Evolutionary conservation across 2,888 invertebrate genomes (phyloP), one percentile per base, ranked within the genome.

Genomic region (Deroplatys truncata): DNA sequence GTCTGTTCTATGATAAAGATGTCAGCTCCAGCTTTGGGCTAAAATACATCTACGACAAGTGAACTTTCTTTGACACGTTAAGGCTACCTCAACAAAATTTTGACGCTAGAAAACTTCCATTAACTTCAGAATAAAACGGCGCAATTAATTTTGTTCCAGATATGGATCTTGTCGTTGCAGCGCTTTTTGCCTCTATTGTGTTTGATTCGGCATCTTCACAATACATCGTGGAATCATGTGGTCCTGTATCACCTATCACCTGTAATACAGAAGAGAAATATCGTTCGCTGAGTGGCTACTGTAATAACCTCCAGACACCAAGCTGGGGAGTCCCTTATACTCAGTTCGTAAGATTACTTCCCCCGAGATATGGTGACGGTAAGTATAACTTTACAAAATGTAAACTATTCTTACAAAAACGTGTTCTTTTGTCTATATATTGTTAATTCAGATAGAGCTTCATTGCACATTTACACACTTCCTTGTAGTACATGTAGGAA

Each of bases 201-300:
- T 72, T 72, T 16, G 25, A 72, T 5, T 5, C 25, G 20, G 56
- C 5, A 72, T 16, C 56, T 72, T 72, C 56, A 1, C 56, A 72
- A 4, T 72, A 72, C 56, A 15, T 9, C 5, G 20, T 72, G 20
- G 56, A 72, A 7, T 72, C 56, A 3, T 72, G 56, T 72, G 56
- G 56, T 20, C 56, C 56, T 3, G 56, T 72, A 72, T 72, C 56
- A 0, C 20, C 56, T 16, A 0, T 3, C 20, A 20, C 56, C 20
- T 72, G 56, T 72, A 4, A 25, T 7, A 1, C 49, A 5, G 31
- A 28, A 28, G 85, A 90, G 35, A 91, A 91, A 89, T 93, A 92
- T 90, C 91, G 93, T n/a, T 92, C 90, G n/a, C 89, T 92, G 29
- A 93, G 93, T 87, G 93, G 93, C 5, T 92, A 93, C 9, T 93